These are phyloP conservation scores for Albula glossodonta DNA, from an alignment of 2,113 vertebrate species.

Conservation along the genomic window DNA sequence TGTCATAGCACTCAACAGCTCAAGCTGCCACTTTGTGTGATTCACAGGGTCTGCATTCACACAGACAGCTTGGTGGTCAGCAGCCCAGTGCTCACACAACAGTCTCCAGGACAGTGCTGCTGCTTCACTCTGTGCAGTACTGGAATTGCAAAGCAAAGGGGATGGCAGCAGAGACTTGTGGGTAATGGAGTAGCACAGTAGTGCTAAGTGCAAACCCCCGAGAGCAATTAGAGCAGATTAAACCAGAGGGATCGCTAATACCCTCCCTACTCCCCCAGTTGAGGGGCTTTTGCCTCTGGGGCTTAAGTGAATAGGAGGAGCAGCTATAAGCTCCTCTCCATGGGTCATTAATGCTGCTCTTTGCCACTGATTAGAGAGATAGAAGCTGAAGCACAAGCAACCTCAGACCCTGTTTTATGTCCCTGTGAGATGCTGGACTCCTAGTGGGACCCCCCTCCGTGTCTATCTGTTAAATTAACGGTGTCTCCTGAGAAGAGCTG, in stretches of 20 bases:
- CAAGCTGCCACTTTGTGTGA: neutral
- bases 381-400: neutral
- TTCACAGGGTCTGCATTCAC: neutral
- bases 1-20: too few relatives aligned
- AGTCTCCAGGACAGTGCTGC: neutral
- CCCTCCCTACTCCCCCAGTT: neutral
- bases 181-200: neutral
- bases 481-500: neutral
- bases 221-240: slow-evolving; percentile 8
- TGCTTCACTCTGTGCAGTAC: too few relatives aligned
- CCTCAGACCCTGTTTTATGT: neutral
- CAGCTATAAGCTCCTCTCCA: neutral
- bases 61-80: neutral
- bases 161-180: neutral
- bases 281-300: neutral
- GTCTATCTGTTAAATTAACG: slow-evolving; percentile 19
- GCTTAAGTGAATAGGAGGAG: slow-evolving; percentile 17
- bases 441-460: neutral
- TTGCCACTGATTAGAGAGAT: neutral
- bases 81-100: neutral
- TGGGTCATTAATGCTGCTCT: slow-evolving; percentile 16
- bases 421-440: neutral
- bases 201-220: too few relatives aligned
- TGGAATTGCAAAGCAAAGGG: too few relatives aligned
- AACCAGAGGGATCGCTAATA: neutral